Conservation (phyloP, 2,888 invertebrate genomes). For the Aricia artaxerxes region DNA sequence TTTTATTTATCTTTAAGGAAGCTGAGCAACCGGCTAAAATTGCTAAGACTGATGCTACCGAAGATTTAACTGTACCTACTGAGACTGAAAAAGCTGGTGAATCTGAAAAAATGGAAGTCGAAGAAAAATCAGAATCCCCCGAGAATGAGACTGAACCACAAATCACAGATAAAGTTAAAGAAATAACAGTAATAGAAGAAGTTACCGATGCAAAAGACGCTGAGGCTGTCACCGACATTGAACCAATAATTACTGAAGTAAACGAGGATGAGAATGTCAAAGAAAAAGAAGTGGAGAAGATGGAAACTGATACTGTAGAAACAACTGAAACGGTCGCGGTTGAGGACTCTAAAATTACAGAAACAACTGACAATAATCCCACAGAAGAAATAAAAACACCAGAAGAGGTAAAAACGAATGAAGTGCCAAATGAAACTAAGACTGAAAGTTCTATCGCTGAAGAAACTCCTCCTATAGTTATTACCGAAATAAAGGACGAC, state of each 20-base stretch:
- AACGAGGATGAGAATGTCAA: constrained; percentile 54
- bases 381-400: constrained; percentile 9
- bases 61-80: constrained; percentile 35
- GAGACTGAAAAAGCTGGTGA: constrained; percentile 42
- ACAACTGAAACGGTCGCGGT: constrained; percentile 14
- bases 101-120: constrained; percentile 59
- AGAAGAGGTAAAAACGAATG: constrained; percentile 34
- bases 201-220: constrained; percentile 52
- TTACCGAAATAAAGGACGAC: constrained; percentile 58
- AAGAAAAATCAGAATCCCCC: constrained; percentile 46
- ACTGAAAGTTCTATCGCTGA: constrained; percentile 46
- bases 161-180: constrained; percentile 42
- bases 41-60: constrained; percentile 68
- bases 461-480: constrained; percentile 50
- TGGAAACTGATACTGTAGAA: constrained; percentile 45
- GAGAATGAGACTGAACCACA: constrained; percentile 38
- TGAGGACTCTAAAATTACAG: constrained; percentile 17
- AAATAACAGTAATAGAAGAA: constrained; percentile 42
- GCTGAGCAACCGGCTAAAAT: constrained; percentile 77
- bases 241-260: constrained; percentile 51
- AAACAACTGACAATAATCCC: constrained; percentile 24
- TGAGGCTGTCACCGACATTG: constrained; percentile 48
- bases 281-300: constrained; percentile 56
- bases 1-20: constrained; percentile 48
- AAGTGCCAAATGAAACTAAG: constrained; percentile 50